These are phyloP conservation scores for Pomatorhinus ruficollis DNA, from an alignment of 2,113 vertebrate genomes.

Conservation along the genomic window DNA sequence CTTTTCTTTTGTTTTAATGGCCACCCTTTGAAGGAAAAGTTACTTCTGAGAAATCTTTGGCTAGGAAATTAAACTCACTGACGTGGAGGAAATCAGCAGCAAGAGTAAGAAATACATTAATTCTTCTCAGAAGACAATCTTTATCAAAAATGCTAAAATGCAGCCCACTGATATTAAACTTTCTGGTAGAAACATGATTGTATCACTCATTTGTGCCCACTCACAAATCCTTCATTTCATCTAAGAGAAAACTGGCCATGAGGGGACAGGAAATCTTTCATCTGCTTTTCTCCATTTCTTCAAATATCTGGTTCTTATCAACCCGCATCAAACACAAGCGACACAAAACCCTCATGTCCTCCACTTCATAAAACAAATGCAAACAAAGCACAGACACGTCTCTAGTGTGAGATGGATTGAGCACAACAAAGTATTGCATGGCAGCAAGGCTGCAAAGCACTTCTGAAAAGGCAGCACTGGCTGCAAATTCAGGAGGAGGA, in stretches of 20 bases:
- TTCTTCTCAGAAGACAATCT: neutral
- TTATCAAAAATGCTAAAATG: neutral
- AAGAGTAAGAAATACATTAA: neutral
- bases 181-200: neutral
- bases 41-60: neutral
- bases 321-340: neutral
- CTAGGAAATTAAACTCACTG: neutral
- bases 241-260: neutral
- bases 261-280: conserved; percentile 30
- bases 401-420: neutral
- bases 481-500: neutral
- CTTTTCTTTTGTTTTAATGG: neutral
- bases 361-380: neutral
- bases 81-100: neutral
- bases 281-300: neutral
- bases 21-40: neutral
- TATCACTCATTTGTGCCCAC: neutral
- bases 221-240: neutral
- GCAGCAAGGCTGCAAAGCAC: neutral
- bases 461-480: neutral
- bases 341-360: neutral
- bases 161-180: neutral
- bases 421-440: neutral
- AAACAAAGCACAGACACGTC: neutral
- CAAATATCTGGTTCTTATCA: conserved; percentile 12